Conservation (phyloP, 1,140 invertebrate species). For the Physella acuta region DNA sequence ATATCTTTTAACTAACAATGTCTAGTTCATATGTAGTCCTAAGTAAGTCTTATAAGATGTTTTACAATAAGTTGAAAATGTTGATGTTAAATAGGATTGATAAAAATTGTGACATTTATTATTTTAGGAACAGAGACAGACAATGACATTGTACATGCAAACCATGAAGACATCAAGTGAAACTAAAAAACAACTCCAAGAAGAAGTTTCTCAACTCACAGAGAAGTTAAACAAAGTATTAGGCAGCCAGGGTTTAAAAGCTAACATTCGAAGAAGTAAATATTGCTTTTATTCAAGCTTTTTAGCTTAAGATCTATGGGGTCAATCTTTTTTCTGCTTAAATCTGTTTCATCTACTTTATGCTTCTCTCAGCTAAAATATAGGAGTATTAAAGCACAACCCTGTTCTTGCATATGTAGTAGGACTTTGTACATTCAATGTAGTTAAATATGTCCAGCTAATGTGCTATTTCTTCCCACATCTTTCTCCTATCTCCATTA, state of each 20-base stretch:
- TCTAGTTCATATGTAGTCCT: no score
- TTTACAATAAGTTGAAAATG: no score
- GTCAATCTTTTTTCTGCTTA: neutral
- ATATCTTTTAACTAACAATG: no score
- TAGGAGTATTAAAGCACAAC: neutral
- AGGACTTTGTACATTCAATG: no score
- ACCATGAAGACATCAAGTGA: slow-evolving; percentile 45
- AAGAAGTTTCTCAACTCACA: slow-evolving; percentile 28
- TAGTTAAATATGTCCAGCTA: no score
- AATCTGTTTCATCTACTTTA: neutral
- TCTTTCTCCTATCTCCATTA: no score
- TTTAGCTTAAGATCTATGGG: neutral
- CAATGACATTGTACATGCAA: slow-evolving; percentile 52
- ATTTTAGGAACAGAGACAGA: slow-evolving; percentile 48
- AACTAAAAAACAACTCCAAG: slow-evolving; percentile 41
- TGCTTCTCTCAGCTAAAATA: neutral
- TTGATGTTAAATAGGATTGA: no score
- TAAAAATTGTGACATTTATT: no score
- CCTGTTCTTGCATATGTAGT: no score
- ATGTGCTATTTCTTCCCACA: no score
- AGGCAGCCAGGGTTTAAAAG: slow-evolving; percentile 26
- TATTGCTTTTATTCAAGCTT: neutral
- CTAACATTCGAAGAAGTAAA: slow-evolving; percentile 46
- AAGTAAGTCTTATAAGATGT: no score
- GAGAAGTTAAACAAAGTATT: slow-evolving; percentile 35